A percentile compares a stretch with the other conserved stretches of the same genome.
These are phyloP conservation scores for Drosophila eugracilis DNA, from an alignment of 1,140 invertebrate species.

Conservation along the genomic window DNA sequence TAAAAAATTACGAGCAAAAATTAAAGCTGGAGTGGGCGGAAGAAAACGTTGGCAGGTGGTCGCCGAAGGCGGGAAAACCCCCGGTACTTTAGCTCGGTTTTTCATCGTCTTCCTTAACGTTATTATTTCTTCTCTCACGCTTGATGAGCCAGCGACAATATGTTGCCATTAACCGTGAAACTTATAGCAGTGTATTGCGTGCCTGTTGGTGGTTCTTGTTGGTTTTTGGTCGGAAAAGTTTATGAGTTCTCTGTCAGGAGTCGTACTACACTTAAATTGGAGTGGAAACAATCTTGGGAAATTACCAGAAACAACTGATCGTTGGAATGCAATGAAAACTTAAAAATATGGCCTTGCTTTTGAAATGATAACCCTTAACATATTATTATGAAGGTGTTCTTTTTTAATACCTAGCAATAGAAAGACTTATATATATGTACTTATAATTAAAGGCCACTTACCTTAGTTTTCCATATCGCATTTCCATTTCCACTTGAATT, in stretches of 20 bases:
- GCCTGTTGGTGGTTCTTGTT: conserved; percentile 4
- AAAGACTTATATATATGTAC: too few species aligned
- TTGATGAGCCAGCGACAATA: conserved; percentile 75
- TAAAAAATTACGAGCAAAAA: conserved; percentile 79
- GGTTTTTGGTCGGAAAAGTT: conserved; percentile 18
- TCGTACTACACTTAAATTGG: conserved; percentile 25
- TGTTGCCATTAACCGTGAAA: conserved; percentile 83
- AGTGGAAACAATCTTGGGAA: conserved; percentile 7
- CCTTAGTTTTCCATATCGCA: too few species aligned
- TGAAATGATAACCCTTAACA: neutral
- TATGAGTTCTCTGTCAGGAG: conserved; percentile 24
- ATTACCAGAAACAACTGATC: neutral
- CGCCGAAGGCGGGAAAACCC: conserved; percentile 29
- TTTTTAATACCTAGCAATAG: too few species aligned
- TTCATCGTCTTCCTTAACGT: conserved; percentile 11
- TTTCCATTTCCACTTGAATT: too few species aligned
- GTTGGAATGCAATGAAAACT: neutral
- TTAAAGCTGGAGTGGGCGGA: conserved; percentile 20
- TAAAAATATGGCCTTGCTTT: neutral
- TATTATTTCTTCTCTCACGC: conserved; percentile 39
- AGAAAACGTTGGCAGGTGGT: conserved; percentile 54
- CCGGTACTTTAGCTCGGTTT: conserved; percentile 10
- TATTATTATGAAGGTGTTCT: too few species aligned
- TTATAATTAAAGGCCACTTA: too few species aligned
- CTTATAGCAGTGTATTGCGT: conserved; percentile 43